phyloP scores from a whole-genome alignment of 2,113 vertebrate genomes.

The Ardeotis arabs region DNA sequence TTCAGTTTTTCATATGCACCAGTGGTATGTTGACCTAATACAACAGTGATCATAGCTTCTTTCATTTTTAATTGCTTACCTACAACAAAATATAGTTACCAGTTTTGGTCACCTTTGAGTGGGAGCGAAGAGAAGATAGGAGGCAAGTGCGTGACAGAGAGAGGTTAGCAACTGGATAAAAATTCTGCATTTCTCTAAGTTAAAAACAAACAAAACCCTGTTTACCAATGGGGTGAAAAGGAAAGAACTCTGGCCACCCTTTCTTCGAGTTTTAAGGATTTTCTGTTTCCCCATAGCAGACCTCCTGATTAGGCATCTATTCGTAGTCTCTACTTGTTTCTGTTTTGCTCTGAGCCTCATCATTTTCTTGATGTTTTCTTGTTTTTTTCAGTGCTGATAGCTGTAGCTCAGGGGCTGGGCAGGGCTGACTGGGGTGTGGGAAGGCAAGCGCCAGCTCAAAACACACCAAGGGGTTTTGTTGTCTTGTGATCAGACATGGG shows the following conservation, averaged over 20 bases:
- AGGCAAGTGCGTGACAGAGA: background rate
- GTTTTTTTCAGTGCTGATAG: background rate
- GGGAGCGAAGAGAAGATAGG: background rate
- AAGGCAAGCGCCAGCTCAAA: background rate
- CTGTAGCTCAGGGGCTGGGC: background rate
- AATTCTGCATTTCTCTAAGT: background rate
- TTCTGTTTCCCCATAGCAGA: background rate
- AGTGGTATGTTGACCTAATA: background rate
- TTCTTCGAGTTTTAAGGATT: background rate
- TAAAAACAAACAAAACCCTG: background rate
- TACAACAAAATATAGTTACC: background rate
- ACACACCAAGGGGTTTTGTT: background rate
- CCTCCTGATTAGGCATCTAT: background rate
- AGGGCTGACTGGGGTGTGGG: rapidly evolving
- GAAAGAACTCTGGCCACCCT: background rate
- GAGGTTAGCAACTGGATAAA: background rate
- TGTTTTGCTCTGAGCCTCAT: background rate
- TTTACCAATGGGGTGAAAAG: background rate
- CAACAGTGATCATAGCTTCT: background rate
- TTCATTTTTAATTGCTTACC: background rate
- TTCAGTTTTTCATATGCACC: background rate
- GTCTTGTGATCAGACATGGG: background rate
- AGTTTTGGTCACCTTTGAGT: background rate
- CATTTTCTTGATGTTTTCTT: background rate
- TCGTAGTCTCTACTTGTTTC: background rate